Conservation (phyloP, 1,140 invertebrate species). For the Drosophila fuyamai region DNA sequence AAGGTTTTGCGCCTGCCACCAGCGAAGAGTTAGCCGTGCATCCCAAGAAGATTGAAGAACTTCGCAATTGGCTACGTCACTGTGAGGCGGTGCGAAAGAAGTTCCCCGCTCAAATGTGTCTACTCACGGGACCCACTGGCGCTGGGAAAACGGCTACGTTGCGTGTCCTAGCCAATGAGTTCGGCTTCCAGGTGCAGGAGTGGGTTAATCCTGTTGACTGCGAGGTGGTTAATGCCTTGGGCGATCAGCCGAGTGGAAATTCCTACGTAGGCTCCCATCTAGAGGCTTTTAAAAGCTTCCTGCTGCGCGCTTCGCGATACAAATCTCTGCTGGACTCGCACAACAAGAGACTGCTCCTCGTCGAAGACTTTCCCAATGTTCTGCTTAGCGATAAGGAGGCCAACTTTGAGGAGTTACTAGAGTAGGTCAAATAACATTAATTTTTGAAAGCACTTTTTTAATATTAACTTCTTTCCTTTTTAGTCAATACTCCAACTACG, state of each 20-base stretch:
- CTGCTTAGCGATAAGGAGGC: slow-evolving; percentile 87
- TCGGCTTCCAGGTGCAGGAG: slow-evolving; percentile 87
- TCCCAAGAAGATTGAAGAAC: slow-evolving; percentile 87
- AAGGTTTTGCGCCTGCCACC: slow-evolving; percentile 86
- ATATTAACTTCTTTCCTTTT: slow-evolving; percentile 68
- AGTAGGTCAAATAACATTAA: slow-evolving; percentile 85
- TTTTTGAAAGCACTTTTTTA: too few relatives aligned
- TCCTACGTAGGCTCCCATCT: slow-evolving; percentile 86
- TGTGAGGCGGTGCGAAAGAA: slow-evolving; percentile 76
- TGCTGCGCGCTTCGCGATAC: slow-evolving; percentile 89
- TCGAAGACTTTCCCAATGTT: slow-evolving; percentile 92
- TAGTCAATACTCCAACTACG: slow-evolving; percentile 87
- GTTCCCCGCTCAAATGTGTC: slow-evolving; percentile 86
- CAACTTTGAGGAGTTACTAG: slow-evolving; percentile 87
- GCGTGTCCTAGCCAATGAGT: slow-evolving; percentile 86
- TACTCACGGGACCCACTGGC: slow-evolving; percentile 90
- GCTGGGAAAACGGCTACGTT: slow-evolving; percentile 89
- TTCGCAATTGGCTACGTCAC: slow-evolving; percentile 86
- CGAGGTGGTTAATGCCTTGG: slow-evolving; percentile 59
- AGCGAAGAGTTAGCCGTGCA: slow-evolving; percentile 87
- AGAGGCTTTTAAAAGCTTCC: slow-evolving; percentile 88
- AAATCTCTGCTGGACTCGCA: slow-evolving; percentile 86
- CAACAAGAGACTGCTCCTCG: slow-evolving; percentile 87
- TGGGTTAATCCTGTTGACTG: slow-evolving; percentile 90
- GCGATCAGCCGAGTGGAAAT: slow-evolving; percentile 62